Evolutionary conservation across 2,113 vertebrate species (phyloP).

Genomic region (Cephalophus harveyi): DNA sequence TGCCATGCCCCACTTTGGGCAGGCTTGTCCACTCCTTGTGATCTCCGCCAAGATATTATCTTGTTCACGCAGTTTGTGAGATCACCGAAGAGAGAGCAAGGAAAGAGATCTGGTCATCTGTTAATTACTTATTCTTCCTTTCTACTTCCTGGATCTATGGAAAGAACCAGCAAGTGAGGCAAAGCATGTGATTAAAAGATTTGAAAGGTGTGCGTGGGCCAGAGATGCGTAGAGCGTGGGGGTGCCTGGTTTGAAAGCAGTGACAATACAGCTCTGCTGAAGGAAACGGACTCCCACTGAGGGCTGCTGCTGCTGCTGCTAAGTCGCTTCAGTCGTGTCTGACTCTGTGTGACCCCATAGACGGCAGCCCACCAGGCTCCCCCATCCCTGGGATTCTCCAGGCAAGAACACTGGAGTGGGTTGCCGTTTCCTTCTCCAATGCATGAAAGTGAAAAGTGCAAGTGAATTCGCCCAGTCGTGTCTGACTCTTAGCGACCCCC

Average conservation of each 20-base stretch:
- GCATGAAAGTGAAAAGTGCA: no score
- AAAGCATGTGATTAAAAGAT: neutral
- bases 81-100: neutral
- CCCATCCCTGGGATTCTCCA: no score
- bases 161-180: neutral
- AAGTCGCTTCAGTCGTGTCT: no score
- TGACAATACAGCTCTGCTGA: neutral
- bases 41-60: rapidly evolving
- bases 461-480: no score
- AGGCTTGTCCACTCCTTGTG: neutral
- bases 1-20: neutral
- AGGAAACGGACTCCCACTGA: neutral
- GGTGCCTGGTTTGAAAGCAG: neutral
- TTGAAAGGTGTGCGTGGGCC: neutral
- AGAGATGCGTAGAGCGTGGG: neutral
- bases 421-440: no score
- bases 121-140: neutral
- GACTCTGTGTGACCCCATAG: no score
- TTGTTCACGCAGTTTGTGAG: neutral
- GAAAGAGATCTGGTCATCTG: neutral
- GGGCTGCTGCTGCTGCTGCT: no score
- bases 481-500: no score
- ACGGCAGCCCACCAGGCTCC: no score
- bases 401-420: no score
- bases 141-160: neutral